phyloP scores from a whole-genome alignment of 2,888 invertebrate genomes.

The Eledone cirrhosa region DNA sequence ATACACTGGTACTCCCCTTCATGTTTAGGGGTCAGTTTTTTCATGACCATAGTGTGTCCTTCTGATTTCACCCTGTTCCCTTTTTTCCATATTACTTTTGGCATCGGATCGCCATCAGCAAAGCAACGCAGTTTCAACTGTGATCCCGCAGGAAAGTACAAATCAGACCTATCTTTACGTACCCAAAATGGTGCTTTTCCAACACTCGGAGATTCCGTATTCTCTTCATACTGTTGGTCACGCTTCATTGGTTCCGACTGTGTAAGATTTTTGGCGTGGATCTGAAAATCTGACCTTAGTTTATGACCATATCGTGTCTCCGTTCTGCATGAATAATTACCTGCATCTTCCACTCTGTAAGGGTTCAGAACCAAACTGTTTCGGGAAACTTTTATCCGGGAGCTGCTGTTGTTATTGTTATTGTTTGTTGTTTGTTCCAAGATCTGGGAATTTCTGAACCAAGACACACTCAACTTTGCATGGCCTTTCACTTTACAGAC shows the following conservation, averaged over 20 bases:
- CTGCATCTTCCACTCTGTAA: background rate
- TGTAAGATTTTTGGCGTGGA: background rate
- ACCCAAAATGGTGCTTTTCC: background rate
- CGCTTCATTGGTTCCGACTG: background rate
- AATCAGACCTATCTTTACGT: background rate
- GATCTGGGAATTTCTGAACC: background rate
- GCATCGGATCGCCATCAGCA: background rate
- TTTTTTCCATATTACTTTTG: conserved; percentile 1
- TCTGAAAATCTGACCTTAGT: background rate
- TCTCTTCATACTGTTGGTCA: background rate
- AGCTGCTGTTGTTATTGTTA: background rate
- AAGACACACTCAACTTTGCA: background rate
- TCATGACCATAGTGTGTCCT: background rate
- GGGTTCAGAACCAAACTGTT: background rate
- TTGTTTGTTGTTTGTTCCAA: background rate
- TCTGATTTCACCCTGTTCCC: background rate
- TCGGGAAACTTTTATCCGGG: background rate
- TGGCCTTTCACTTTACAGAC: background rate
- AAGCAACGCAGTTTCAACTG: background rate
- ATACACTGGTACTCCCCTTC: background rate
- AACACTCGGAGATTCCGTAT: too few relatives aligned
- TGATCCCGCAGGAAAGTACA: background rate
- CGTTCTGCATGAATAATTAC: conserved; percentile 11
- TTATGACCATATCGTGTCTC: background rate
- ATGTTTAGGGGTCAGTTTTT: background rate